Percentiles rank a stretch among this genome's conserved stretches.
Conservation (phyloP, 2,888 invertebrate species). For the Erebia aethiops region DNA sequence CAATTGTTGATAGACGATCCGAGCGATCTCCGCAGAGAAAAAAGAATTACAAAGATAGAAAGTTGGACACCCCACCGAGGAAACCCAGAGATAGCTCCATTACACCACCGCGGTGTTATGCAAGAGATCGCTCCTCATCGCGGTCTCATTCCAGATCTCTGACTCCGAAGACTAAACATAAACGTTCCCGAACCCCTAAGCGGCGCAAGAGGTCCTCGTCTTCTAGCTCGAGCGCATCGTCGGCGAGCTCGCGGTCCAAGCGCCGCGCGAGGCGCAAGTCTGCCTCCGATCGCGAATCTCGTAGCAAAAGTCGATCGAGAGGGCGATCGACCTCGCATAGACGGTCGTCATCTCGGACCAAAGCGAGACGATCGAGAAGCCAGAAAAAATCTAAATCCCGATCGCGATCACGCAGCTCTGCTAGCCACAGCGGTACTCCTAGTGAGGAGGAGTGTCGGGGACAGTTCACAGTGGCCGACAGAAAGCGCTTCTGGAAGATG, state of each 20-base stretch:
- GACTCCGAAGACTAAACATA: conserved; percentile 51
- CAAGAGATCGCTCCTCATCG: conserved; percentile 58
- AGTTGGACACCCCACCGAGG: conserved; percentile 51
- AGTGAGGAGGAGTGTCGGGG: conserved; percentile 73
- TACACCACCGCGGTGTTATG: conserved; percentile 73
- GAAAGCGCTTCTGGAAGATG: conserved; percentile 75
- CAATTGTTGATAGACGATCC: conserved; percentile 52
- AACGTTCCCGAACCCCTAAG: conserved; percentile 48
- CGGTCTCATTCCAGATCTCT: conserved; percentile 59
- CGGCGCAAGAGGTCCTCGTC: conserved; percentile 41
- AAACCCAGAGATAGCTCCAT: conserved; percentile 63
- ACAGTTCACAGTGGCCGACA: conserved; percentile 75
- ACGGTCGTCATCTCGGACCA: conserved; percentile 44
- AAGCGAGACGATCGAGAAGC: conserved; percentile 49
- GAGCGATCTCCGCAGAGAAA: conserved; percentile 57
- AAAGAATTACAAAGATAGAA: conserved; percentile 52
- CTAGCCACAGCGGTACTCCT: conserved; percentile 54
- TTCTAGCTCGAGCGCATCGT: conserved; percentile 55
- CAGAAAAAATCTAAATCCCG: conserved; percentile 56
- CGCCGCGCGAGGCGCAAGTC: conserved; percentile 51
- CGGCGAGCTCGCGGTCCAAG: conserved; percentile 53
- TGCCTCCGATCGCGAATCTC: conserved; percentile 52
- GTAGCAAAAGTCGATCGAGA: conserved; percentile 56
- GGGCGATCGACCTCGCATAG: conserved; percentile 47
- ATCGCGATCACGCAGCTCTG: conserved; percentile 55